Percentiles rank a stretch among this genome's conserved stretches.
Conservation (phyloP, 2,797 vertebrate species). For the Fistularia commersonii region DNA sequence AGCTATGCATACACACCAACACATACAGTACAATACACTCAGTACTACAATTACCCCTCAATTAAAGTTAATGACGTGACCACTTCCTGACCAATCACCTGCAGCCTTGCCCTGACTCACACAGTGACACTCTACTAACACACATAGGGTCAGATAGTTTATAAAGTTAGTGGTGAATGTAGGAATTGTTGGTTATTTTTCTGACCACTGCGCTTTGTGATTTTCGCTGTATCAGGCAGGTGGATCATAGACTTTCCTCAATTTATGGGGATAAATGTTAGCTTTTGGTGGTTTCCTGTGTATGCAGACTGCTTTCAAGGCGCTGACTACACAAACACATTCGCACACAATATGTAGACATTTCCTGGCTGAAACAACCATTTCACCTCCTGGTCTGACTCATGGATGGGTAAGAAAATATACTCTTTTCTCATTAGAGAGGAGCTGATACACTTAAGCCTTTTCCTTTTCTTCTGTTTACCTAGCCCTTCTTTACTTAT, state of each 20-base stretch:
- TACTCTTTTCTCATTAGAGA: constrained; percentile 32
- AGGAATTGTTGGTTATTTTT: constrained; percentile 61
- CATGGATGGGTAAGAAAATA: constrained; percentile 51
- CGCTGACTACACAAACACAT: constrained; percentile 12
- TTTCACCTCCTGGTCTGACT: constrained; percentile 28
- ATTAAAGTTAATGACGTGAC: constrained; percentile 77
- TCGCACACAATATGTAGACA: constrained; percentile 23
- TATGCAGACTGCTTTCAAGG: constrained; percentile 48
- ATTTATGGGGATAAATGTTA: constrained; percentile 74
- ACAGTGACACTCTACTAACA: constrained; percentile 33
- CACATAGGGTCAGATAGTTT: constrained; percentile 51
- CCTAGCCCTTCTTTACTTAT: constrained; percentile 4
- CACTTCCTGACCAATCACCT: constrained; percentile 78
- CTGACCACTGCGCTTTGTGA: constrained; percentile 57
- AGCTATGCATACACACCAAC: constrained; percentile 33
- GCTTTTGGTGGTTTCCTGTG: constrained; percentile 69
- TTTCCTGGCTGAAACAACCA: constrained; percentile 57
- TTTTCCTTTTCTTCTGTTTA: constrained; percentile 10
- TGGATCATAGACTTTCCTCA: constrained; percentile 57
- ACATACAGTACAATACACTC: constrained; percentile 57
- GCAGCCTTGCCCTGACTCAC: constrained; percentile 65
- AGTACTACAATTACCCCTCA: constrained; percentile 69
- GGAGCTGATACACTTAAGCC: constrained; percentile 8
- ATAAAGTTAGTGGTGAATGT: constrained; percentile 60
- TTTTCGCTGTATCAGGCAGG: constrained; percentile 61